Evolutionary conservation across 2,797 vertebrate species (phyloP).

Genomic region (Pangasius mekongensis): DNA sequence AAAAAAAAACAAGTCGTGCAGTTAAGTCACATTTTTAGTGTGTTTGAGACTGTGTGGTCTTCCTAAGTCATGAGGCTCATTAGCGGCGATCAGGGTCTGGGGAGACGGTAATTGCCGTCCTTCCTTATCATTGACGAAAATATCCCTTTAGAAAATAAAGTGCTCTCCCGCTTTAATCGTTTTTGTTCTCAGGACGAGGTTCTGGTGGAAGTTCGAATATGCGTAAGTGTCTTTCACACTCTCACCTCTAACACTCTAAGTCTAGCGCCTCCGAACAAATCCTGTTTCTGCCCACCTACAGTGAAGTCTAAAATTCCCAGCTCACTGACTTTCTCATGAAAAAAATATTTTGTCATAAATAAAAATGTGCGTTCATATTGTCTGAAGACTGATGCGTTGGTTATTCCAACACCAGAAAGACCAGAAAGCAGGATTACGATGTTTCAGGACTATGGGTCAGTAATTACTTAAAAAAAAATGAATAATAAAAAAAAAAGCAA

Average conservation of each 20-base stretch:
- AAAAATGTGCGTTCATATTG: not conserved
- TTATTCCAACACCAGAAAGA: not conserved
- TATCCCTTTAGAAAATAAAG: not conserved
- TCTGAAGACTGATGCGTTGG: not conserved
- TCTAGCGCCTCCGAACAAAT: not conserved
- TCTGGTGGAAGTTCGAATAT: not conserved
- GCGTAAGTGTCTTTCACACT: constrained; percentile 7
- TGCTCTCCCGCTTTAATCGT: not conserved
- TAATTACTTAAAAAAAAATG: not conserved
- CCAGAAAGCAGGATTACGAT: too few relatives aligned
- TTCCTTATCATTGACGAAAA: constrained; percentile 27
- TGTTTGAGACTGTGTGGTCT: not conserved
- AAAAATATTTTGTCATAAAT: not conserved
- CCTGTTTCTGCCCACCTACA: not conserved
- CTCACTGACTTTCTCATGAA: not conserved
- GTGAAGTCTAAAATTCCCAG: not conserved
- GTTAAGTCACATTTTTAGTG: not conserved
- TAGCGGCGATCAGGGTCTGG: constrained; percentile 3
- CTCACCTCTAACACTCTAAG: not conserved
- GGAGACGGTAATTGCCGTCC: constrained; percentile 10
- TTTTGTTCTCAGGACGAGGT: not conserved
- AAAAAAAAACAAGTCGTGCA: not conserved
- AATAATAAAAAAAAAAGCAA: not conserved
- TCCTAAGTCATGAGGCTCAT: constrained; percentile 14
- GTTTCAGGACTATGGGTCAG: not conserved